Percentiles rank a stretch among this genome's conserved stretches.
Conservation (phyloP, 2,888 invertebrate species). For the Prosapia bicincta region DNA sequence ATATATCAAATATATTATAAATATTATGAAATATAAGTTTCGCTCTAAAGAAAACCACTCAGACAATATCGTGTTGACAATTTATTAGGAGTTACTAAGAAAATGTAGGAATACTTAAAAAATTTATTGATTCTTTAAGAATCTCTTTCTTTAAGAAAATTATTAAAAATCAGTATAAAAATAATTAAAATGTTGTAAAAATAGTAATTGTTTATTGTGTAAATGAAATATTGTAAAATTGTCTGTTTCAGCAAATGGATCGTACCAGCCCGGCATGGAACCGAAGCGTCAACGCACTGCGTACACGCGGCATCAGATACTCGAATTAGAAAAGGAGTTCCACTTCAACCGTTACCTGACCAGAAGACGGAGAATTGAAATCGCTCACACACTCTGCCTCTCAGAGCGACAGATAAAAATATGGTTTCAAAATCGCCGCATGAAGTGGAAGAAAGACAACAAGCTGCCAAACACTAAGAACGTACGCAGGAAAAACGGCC, state of each 20-base stretch:
- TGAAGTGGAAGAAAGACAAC: slow-evolving; percentile 88
- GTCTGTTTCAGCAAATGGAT: slow-evolving; percentile 76
- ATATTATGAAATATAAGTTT: too few relatives aligned
- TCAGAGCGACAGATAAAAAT: slow-evolving; percentile 89
- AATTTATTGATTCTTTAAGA: too few relatives aligned
- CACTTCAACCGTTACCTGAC: slow-evolving; percentile 97
- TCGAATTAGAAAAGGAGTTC: slow-evolving; percentile 97
- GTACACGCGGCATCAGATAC: slow-evolving; percentile 95
- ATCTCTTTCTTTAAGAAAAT: too few relatives aligned
- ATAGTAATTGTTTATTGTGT: too few relatives aligned
- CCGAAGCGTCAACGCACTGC: slow-evolving; percentile 95
- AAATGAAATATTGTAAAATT: too few relatives aligned
- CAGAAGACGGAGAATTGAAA: slow-evolving; percentile 91
- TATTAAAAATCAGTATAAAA: too few relatives aligned
- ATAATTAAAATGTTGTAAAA: too few relatives aligned
- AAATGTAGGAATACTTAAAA: too few relatives aligned
- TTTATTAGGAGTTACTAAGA: too few relatives aligned
- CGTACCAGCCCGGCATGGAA: slow-evolving; percentile 89
- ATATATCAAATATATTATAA: too few relatives aligned
- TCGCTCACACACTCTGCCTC: slow-evolving; percentile 91
- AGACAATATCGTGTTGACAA: too few relatives aligned
- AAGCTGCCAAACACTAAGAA: slow-evolving; percentile 84
- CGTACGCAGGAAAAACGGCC: slow-evolving; percentile 72
- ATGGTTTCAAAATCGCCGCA: slow-evolving; percentile 81
- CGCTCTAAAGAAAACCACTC: too few relatives aligned